Conservation (phyloP, 2,113 vertebrate species). For the Vidua macroura region DNA sequence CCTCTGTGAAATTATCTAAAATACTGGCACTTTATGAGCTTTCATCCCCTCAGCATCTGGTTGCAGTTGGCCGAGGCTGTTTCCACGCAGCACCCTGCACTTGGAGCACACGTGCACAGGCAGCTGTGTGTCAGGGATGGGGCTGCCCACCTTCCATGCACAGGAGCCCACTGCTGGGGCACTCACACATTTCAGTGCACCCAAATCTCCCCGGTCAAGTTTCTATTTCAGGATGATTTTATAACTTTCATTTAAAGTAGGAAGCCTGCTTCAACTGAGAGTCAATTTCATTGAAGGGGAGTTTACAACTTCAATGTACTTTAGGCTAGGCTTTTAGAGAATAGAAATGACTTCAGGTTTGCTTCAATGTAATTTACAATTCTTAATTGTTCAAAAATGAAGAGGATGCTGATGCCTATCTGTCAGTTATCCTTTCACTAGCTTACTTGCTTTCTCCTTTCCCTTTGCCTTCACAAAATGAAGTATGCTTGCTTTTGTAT, state of each 20-base stretch:
- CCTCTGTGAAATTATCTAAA: conserved; percentile 81
- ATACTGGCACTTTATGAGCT: conserved; percentile 76
- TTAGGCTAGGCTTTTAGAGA: background rate
- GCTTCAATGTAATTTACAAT: background rate
- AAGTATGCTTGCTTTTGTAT: background rate
- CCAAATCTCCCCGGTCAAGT: background rate
- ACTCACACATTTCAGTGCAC: background rate
- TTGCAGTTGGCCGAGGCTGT: background rate
- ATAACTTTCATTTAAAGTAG: background rate
- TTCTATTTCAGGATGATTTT: background rate
- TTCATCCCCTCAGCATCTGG: conserved; percentile 67
- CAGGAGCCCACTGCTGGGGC: background rate
- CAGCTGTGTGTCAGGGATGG: background rate
- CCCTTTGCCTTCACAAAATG: background rate
- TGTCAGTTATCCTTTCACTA: background rate
- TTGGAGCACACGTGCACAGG: background rate
- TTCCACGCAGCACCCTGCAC: background rate
- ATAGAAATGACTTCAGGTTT: background rate
- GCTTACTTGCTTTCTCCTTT: background rate
- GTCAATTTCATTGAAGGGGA: background rate
- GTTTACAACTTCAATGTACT: background rate
- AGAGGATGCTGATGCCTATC: background rate
- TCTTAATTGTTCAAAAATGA: background rate
- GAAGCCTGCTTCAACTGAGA: background rate
- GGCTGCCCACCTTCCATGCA: background rate